These are phyloP conservation scores for Teleiodes luculella DNA, from an alignment of 2,888 invertebrate genomes.

Conservation along the genomic window DNA sequence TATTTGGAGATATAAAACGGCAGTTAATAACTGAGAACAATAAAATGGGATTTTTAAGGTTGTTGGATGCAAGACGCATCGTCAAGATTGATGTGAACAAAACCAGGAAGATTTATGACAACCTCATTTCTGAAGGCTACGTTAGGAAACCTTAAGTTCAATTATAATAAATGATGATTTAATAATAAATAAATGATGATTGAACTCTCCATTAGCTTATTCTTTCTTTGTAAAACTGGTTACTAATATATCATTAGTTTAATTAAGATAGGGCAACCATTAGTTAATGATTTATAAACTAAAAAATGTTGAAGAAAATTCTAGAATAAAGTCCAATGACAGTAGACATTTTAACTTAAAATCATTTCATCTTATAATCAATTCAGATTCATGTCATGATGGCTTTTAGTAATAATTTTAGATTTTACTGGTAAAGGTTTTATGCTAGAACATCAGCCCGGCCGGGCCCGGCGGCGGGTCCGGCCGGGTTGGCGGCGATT, in stretches of 20 bases:
- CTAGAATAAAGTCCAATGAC: too few relatives aligned
- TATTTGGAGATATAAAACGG: conserved; percentile 88
- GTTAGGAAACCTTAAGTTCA: conserved; percentile 80
- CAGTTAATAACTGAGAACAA: conserved; percentile 86
- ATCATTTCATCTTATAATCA: too few relatives aligned
- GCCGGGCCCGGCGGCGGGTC: too few relatives aligned
- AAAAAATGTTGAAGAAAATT: too few relatives aligned
- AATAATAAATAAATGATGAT: conserved; percentile 21
- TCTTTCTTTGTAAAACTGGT: conserved; percentile 18
- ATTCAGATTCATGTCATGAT: too few relatives aligned
- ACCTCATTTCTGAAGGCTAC: conserved; percentile 84
- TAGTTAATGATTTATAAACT: too few relatives aligned
- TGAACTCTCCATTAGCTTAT: neutral
- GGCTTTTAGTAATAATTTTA: too few relatives aligned
- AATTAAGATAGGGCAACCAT: too few relatives aligned
- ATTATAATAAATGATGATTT: conserved; percentile 38
- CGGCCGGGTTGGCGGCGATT: too few relatives aligned
- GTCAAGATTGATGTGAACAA: conserved; percentile 96
- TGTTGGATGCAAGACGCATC: conserved; percentile 89
- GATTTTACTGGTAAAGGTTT: too few relatives aligned
- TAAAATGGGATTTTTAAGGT: conserved; percentile 84
- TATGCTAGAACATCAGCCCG: too few relatives aligned
- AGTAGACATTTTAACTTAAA: too few relatives aligned
- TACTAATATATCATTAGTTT: conserved; percentile 83
- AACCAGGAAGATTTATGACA: conserved; percentile 91